phyloP scores from a whole-genome alignment of 2,797 vertebrate genomes.

The Scyliorhinus canicula region DNA sequence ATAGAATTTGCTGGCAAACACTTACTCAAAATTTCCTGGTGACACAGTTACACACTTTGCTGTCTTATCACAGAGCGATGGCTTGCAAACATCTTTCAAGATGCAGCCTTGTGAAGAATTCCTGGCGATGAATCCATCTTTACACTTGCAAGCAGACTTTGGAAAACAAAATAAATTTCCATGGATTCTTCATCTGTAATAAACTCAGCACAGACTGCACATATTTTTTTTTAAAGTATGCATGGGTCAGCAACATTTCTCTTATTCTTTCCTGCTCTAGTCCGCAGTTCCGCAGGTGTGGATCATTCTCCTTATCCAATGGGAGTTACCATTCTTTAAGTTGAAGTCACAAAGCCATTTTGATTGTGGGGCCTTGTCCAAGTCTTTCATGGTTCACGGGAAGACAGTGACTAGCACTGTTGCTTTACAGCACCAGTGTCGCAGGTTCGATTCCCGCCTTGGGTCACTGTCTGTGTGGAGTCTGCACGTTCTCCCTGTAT shows the following conservation, averaged over 20 bases:
- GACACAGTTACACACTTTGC: constrained; percentile 58
- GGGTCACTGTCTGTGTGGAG: no score
- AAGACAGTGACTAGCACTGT: no score
- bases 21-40: constrained; percentile 33
- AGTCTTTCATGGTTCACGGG: background rate
- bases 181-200: background rate
- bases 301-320: background rate
- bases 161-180: constrained; percentile 41
- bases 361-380: background rate
- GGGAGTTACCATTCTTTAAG: background rate
- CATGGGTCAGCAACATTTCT: background rate
- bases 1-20: background rate
- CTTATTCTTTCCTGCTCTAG: no score
- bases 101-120: constrained; percentile 56
- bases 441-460: no score
- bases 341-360: background rate
- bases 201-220: background rate
- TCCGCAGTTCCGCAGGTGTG: background rate
- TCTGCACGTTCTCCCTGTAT: no score
- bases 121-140: constrained; percentile 58
- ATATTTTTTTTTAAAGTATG: background rate
- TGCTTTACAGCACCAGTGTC: no score
- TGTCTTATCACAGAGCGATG: constrained; percentile 58
- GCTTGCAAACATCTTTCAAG: constrained; percentile 54
- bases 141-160: constrained; percentile 70